Percentiles rank a stretch among this genome's conserved stretches.
These are phyloP conservation scores for Acanthacorydalis orientalis DNA, from an alignment of 2,888 invertebrate species.

Conservation along the genomic window DNA sequence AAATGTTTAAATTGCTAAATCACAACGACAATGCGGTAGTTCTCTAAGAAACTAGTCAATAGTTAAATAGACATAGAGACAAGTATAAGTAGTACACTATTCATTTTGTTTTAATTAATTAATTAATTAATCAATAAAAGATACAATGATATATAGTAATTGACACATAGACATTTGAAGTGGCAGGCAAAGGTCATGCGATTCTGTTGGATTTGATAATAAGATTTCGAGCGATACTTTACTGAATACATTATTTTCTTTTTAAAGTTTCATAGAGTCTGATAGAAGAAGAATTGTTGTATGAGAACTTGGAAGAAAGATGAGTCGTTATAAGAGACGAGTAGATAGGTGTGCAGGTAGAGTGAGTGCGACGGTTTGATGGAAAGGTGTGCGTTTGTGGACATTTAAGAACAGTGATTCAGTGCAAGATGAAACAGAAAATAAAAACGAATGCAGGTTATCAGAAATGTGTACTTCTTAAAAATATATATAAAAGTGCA, in stretches of 20 bases:
- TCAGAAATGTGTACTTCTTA: no score
- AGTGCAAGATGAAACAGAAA: background rate
- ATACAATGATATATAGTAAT: slow-evolving; percentile 9
- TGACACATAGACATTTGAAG: slow-evolving; percentile 9
- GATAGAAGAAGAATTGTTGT: no score
- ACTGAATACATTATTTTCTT: no score
- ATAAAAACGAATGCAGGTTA: no score
- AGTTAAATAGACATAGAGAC: slow-evolving; percentile 10
- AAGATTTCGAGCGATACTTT: no score
- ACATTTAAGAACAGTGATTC: background rate
- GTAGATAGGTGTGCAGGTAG: no score
- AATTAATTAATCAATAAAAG: slow-evolving; percentile 7
- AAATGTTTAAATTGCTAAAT: slow-evolving; percentile 3
- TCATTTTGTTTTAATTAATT: no score
- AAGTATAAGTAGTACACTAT: slow-evolving; percentile 5
- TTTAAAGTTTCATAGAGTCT: no score
- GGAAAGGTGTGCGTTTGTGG: background rate
- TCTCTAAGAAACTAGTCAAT: slow-evolving; percentile 7
- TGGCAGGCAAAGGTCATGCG: no score
- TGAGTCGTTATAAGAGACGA: no score
- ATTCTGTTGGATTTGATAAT: no score
- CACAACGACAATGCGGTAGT: slow-evolving; percentile 10
- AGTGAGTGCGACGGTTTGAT: background rate
- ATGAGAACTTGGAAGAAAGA: no score
- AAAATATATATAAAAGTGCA: background rate